Evolutionary conservation across 2,113 vertebrate genomes (phyloP).

Genomic region (Otus sunia): DNA sequence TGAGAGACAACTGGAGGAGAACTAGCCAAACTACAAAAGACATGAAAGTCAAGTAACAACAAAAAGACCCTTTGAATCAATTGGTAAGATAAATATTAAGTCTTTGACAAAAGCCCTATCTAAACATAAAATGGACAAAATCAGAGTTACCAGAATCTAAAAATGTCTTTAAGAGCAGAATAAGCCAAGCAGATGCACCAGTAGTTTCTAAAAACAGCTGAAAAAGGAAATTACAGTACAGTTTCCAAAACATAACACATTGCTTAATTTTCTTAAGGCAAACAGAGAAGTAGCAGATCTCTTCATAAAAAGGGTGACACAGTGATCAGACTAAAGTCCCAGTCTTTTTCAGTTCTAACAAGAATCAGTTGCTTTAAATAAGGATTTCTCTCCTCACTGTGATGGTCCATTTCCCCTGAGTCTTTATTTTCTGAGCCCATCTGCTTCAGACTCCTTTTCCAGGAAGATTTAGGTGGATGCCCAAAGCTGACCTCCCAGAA

Average conservation of each 20-base stretch:
- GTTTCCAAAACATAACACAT: not conserved
- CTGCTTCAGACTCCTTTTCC: not conserved
- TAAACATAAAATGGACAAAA: not conserved
- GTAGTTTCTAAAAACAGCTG: not conserved
- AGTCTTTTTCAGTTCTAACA: not conserved
- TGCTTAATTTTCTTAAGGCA: not conserved
- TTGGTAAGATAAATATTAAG: not conserved
- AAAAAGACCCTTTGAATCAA: not conserved
- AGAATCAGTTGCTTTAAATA: not conserved
- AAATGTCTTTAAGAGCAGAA: not conserved
- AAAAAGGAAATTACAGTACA: slow-evolving; percentile 1
- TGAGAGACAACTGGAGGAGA: not conserved
- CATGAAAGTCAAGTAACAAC: not conserved
- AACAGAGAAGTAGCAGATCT: not conserved
- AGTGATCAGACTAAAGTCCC: not conserved
- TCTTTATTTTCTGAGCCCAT: not conserved
- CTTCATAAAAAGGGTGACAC: not conserved
- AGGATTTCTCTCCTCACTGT: not conserved
- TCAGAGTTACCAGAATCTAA: not conserved
- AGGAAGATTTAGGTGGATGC: not conserved
- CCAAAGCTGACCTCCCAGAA: not conserved
- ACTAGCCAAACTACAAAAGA: not conserved
- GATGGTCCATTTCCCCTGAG: not conserved
- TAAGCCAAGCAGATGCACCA: not conserved
- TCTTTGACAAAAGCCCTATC: not conserved